Percentiles rank a stretch among this genome's conserved stretches.
Conservation (phyloP, 2,113 vertebrate genomes). For the Cygnus atratus region DNA sequence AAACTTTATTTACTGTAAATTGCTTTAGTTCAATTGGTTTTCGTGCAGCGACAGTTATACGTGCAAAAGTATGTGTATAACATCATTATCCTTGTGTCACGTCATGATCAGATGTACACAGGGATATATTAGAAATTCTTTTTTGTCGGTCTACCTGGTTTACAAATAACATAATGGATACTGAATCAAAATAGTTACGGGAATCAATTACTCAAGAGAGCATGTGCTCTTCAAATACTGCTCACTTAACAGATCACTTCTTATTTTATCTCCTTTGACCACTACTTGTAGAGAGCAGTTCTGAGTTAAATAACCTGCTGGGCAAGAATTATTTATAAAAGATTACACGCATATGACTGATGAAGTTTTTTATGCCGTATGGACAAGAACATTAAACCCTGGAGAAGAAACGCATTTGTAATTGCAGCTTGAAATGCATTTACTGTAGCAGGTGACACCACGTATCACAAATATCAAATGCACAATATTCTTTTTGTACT, state of each 20-base stretch:
- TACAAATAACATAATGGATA: background rate
- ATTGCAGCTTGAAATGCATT: background rate
- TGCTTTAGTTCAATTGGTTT: background rate
- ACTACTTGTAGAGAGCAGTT: constrained; percentile 15
- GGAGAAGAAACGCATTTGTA: background rate
- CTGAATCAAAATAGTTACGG: background rate
- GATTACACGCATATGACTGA: background rate
- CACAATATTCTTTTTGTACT: background rate
- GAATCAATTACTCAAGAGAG: background rate
- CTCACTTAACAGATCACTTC: background rate
- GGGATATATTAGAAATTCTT: background rate
- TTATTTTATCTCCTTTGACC: background rate
- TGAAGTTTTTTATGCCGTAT: background rate
- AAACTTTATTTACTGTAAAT: background rate
- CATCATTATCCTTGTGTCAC: background rate
- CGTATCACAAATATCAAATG: background rate
- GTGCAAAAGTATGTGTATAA: background rate
- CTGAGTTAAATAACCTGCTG: constrained; percentile 23
- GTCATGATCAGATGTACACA: background rate
- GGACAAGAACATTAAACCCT: background rate
- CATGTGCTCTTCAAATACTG: background rate
- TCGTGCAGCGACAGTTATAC: background rate
- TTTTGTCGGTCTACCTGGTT: background rate
- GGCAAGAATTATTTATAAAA: constrained; percentile 30
- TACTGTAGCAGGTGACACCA: background rate